Percentiles rank a stretch among this genome's conserved stretches.
phyloP scores from a whole-genome alignment of 2,888 invertebrate species.

The Andrena marginata region DNA sequence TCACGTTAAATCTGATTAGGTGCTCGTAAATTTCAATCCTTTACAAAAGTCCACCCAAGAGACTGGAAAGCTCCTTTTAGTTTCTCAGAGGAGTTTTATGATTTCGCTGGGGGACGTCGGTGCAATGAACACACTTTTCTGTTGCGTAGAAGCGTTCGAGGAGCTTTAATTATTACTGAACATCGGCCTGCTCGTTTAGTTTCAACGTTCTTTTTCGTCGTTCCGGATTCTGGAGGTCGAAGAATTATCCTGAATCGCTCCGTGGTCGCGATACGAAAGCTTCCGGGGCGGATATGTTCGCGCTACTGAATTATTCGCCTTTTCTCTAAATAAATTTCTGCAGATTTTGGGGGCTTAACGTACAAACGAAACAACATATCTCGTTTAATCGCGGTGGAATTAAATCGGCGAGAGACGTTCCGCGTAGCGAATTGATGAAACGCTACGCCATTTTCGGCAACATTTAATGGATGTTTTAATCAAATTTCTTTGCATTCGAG shows the following conservation, averaged over 20 bases:
- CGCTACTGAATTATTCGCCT: neutral
- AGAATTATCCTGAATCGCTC: neutral
- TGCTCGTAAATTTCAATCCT: slow-evolving; percentile 17
- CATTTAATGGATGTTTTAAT: slow-evolving; percentile 31
- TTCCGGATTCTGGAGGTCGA: neutral
- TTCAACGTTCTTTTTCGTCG: neutral
- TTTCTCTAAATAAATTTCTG: slow-evolving; percentile 5
- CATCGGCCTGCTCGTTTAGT: neutral
- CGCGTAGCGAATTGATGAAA: slow-evolving; percentile 18
- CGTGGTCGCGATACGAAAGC: neutral
- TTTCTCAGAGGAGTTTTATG: neutral
- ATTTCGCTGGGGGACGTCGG: neutral
- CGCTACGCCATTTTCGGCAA: neutral
- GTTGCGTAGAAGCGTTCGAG: neutral
- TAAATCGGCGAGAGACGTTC: neutral
- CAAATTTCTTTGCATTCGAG: slow-evolving; percentile 3
- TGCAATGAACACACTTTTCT: neutral
- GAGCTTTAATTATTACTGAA: slow-evolving; percentile 1
- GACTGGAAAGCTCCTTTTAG: slow-evolving; percentile 2
- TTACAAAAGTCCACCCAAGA: neutral
- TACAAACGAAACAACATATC: slow-evolving; percentile 12
- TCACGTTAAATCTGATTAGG: slow-evolving; percentile 22
- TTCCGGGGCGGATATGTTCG: neutral
- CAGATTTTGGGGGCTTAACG: slow-evolving; percentile 17
- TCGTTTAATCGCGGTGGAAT: slow-evolving; percentile 12